A percentile compares a stretch with the other conserved stretches of the same genome.
Conservation (phyloP, 2,797 vertebrate genomes). For the Tragopan temminckii region DNA sequence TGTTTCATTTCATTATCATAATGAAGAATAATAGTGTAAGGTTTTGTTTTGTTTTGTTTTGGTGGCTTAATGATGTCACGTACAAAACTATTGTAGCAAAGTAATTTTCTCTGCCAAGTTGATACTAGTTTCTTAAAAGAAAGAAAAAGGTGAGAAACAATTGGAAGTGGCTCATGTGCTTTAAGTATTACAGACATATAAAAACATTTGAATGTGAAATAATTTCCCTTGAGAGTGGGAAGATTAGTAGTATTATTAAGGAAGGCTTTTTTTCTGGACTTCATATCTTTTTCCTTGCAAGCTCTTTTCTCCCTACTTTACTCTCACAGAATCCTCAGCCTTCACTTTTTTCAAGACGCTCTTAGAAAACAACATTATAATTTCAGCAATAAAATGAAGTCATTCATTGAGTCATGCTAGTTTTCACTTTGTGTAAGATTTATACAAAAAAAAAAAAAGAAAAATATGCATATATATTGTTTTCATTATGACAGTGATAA, state of each 20-base stretch:
- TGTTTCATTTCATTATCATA: conserved; percentile 34
- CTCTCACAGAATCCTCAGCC: background rate
- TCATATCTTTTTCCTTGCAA: background rate
- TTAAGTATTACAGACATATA: background rate
- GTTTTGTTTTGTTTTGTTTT: background rate
- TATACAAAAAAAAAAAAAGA: background rate
- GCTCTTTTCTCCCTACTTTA: background rate
- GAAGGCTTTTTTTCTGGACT: background rate
- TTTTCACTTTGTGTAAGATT: background rate
- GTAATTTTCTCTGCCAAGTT: background rate
- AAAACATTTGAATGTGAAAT: background rate
- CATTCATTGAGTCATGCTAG: background rate
- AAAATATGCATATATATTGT: fast-evolving
- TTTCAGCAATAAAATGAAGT: background rate
- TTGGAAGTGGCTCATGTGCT: background rate
- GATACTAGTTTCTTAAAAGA: background rate
- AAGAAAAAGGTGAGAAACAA: background rate
- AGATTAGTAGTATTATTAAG: background rate
- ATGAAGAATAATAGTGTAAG: background rate
- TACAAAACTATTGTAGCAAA: background rate
- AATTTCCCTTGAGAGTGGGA: background rate
- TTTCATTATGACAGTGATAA: background rate
- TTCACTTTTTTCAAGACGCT: background rate
- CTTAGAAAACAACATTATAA: background rate
- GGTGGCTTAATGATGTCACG: background rate